phyloP scores from a whole-genome alignment of 2,888 invertebrate species.

The Pterobdella sp. region DNA sequence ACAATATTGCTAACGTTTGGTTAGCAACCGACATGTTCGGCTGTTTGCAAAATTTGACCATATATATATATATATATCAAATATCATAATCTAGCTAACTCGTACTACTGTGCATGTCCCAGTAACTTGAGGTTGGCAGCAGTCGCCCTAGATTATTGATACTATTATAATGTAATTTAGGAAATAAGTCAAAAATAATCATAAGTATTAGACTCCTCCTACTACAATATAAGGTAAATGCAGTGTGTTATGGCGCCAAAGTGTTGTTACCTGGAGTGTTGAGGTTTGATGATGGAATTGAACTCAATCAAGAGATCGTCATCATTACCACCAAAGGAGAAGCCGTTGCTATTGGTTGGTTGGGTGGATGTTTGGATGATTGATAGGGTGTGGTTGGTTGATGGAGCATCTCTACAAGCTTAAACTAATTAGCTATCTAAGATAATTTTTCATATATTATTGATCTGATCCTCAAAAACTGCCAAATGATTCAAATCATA shows the following conservation, averaged over 20 bases:
- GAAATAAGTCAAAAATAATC: conserved; percentile 94
- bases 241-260: conserved; percentile 97
- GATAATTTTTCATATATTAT: too few species aligned
- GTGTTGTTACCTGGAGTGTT: conserved; percentile 90
- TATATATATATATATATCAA: too few species aligned
- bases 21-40: background rate
- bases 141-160: too few species aligned
- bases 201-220: conserved; percentile 70
- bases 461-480: too few species aligned
- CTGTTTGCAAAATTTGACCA: too few species aligned
- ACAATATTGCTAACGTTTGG: too few species aligned
- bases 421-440: too few species aligned
- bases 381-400: too few species aligned
- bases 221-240: conserved; percentile 65
- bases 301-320: conserved; percentile 91
- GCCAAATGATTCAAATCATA: too few species aligned
- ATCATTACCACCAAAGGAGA: conserved; percentile 90
- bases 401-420: too few species aligned
- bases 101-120: conserved; percentile 81
- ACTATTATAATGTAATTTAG: conserved; percentile 75
- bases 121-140: conserved; percentile 91
- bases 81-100: too few species aligned
- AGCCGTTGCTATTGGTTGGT: conserved; percentile 54
- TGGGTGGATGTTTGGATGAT: too few species aligned
- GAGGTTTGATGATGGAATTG: conserved; percentile 92